phyloP scores from a whole-genome alignment of 1,140 invertebrate genomes.

The Stegodyphus mimosarum region DNA sequence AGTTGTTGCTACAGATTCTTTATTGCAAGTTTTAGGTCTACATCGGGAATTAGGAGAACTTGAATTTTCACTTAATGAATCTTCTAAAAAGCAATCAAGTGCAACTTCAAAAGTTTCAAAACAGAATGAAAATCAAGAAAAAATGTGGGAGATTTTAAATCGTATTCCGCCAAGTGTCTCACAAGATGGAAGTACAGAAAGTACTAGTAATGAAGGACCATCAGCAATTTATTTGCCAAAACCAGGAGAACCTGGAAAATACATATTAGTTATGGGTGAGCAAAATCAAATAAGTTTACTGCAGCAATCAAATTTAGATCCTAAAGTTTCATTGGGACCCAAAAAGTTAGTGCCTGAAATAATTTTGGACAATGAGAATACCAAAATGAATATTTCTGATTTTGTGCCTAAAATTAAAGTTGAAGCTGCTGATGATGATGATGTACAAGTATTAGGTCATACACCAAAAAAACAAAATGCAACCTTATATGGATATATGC shows the following conservation, averaged over 20 bases:
- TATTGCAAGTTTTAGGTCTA: slow-evolving; percentile 45
- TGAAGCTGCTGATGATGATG: slow-evolving; percentile 42
- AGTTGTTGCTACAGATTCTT: slow-evolving; percentile 48
- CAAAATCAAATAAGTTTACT: slow-evolving; percentile 39
- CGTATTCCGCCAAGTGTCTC: slow-evolving; percentile 17
- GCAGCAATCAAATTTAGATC: slow-evolving; percentile 52
- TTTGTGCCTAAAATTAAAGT: slow-evolving; percentile 11
- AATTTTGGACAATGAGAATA: slow-evolving; percentile 23
- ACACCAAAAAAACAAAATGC: slow-evolving; percentile 7
- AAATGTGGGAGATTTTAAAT: slow-evolving; percentile 46
- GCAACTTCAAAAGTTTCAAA: background rate
- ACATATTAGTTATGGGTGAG: slow-evolving; percentile 56
- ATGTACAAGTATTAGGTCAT: slow-evolving; percentile 43
- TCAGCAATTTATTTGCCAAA: slow-evolving; percentile 57
- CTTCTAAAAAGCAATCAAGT: background rate
- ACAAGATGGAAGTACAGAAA: slow-evolving; percentile 11
- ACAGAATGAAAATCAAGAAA: slow-evolving; percentile 16
- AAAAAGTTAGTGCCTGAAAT: slow-evolving; percentile 38
- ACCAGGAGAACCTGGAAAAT: slow-evolving; percentile 53
- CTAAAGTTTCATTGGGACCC: slow-evolving; percentile 38
- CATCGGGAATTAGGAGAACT: slow-evolving; percentile 6
- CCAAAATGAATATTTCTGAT: background rate
- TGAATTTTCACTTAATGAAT: background rate
- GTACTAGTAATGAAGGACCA: slow-evolving; percentile 4
- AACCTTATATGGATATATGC: slow-evolving; percentile 45